Base-by-base conservation (phyloP, 2,113 vertebrate species). In the Xenopus borealis region DNA sequence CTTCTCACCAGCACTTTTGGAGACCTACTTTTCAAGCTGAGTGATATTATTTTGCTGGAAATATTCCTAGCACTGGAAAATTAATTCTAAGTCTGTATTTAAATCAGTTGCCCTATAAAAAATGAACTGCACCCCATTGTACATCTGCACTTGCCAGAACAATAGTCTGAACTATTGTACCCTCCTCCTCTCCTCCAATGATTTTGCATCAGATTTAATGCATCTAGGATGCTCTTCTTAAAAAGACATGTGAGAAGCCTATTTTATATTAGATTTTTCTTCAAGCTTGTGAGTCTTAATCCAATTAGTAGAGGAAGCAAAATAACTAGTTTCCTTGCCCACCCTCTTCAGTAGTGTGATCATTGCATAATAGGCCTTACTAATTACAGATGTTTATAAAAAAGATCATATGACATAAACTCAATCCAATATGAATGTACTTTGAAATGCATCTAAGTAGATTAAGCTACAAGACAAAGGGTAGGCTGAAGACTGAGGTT, bases 261-360 rank as follows among this genome's bases (percentile, higher is more conserved):
- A 47, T 55, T 65, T 64, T 40, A 64, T 44, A 72, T 75, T 61
- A 61, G 20, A 65, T 72, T 30, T 67, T 65, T 55, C 57, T 68
- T 23, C 7, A 53, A 68, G 45, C n/a, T 17, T 44, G 27, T 52
- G 20, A 19, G 13, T 68, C 66, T 62, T 75, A 75, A 69, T 75
- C 72, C 72, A 69, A 62, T 69, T 75, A 75, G 52, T 75, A 62
- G 62, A 44, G 72, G 65, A 75, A 75, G 72, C 72, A 68, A 75
- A 69, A 75, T 62, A 27, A 13, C 44, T 66, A 19, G 45, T 50
- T 69, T 69, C 65, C 72, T 75, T 40, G 45, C 33, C 64, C 52
- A 68, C 72, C 65, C 66, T 52, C n/a, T 10, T 50, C 47, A 50
- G 47, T 50, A 16, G 47, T 62, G 57, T 75, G 66, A 75, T 75